phyloP scores from a whole-genome alignment of 2,797 vertebrate genomes.

The Acanthurus tractus region DNA sequence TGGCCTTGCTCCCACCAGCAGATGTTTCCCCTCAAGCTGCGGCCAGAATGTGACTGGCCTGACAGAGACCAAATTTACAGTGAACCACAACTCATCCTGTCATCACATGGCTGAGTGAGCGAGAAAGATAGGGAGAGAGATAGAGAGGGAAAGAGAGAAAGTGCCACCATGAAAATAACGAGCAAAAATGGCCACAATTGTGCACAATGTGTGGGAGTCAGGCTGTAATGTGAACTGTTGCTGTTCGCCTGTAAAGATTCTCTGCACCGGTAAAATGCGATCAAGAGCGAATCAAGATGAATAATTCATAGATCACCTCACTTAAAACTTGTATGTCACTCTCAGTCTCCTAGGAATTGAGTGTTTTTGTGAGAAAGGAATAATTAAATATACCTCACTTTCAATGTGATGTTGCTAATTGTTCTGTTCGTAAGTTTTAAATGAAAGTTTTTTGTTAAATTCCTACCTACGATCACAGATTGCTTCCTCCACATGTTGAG shows the following conservation, averaged over 20 bases:
- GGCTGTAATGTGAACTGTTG: conserved; percentile 37
- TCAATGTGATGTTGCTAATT: conserved; percentile 1
- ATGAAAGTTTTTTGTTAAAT: not conserved
- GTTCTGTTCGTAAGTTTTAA: conserved; percentile 1
- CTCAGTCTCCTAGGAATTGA: not conserved
- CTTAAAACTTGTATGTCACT: conserved; percentile 11
- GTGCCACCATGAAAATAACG: conserved; percentile 59
- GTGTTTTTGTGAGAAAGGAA: conserved; percentile 8
- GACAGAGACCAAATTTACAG: conserved; percentile 78
- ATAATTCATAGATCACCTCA: conserved; percentile 36
- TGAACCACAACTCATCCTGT: conserved; percentile 66
- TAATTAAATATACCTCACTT: conserved; percentile 5
- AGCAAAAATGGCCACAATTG: conserved; percentile 43
- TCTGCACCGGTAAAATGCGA: conserved; percentile 32
- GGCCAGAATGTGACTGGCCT: conserved; percentile 69
- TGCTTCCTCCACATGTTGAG: not conserved
- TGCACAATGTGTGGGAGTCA: conserved; percentile 26
- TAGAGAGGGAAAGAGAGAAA: conserved; percentile 18
- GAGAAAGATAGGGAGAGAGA: conserved; percentile 48
- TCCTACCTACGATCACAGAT: not conserved
- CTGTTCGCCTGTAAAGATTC: conserved; percentile 25
- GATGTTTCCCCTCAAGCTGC: conserved; percentile 71
- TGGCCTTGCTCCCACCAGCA: conserved; percentile 59
- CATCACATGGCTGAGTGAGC: conserved; percentile 65
- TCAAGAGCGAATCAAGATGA: conserved; percentile 37